These are phyloP conservation scores for Sympetrum striolatum DNA, from an alignment of 2,888 invertebrate species.

Conservation along the genomic window DNA sequence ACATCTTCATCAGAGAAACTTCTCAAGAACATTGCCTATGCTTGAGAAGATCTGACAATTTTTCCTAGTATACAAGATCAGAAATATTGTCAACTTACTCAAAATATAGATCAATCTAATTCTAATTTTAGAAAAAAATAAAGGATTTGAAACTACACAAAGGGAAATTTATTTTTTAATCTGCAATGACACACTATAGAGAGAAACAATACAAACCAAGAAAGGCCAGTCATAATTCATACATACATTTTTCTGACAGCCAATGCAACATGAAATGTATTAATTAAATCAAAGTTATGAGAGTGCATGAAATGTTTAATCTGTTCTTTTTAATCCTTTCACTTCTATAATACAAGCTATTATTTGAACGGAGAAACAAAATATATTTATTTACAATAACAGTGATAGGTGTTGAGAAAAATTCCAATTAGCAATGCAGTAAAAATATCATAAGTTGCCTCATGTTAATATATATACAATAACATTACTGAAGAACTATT, in stretches of 20 bases:
- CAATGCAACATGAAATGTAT: not conserved
- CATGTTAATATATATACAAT: not conserved
- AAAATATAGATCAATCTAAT: too few species aligned
- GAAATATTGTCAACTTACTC: too few species aligned
- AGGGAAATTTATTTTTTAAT: constrained; percentile 15
- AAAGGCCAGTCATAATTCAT: constrained; percentile 10
- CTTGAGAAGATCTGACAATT: too few species aligned
- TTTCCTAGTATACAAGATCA: too few species aligned
- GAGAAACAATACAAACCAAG: constrained; percentile 20
- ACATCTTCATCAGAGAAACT: too few species aligned
- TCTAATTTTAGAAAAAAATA: not conserved
- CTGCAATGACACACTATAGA: not conserved
- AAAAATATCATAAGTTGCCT: constrained; percentile 4
- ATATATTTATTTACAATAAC: constrained; percentile 9
- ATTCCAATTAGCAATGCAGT: not conserved
- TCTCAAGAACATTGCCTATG: too few species aligned
- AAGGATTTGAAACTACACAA: not conserved
- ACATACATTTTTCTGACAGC: not conserved
- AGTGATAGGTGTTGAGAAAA: not conserved
- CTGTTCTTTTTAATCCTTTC: not conserved
- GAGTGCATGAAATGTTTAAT: not conserved
- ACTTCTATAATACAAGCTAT: not conserved
- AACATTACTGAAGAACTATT: not conserved
- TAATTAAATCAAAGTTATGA: not conserved
- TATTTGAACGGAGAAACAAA: not conserved